Conservation (phyloP, 2,888 invertebrate species). For the Acleris holmiana region DNA sequence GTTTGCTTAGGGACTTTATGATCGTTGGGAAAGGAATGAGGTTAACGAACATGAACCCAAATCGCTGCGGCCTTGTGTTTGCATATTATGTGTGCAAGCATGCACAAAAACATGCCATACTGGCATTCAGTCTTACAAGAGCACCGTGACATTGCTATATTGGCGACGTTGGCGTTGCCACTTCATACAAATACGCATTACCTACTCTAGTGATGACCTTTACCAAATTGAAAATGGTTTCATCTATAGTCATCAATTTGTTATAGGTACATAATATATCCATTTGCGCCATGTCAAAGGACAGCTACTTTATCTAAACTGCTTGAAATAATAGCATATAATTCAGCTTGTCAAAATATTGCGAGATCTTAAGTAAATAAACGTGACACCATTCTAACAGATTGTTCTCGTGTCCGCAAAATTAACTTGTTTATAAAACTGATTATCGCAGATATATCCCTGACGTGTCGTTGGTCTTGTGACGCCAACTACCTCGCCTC, state of each 20-base stretch:
- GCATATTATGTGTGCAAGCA: too few relatives aligned
- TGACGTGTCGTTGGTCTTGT: conserved; percentile 18
- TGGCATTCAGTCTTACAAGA: too few relatives aligned
- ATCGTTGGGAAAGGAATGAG: background rate
- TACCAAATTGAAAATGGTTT: background rate
- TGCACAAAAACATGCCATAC: too few relatives aligned
- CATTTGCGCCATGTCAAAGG: conserved; percentile 13
- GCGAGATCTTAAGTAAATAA: conserved; percentile 27
- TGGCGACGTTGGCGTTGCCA: too few relatives aligned
- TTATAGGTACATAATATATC: too few relatives aligned
- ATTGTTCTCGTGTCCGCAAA: conserved; percentile 29
- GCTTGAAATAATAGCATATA: conserved; percentile 15
- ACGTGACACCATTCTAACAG: conserved; percentile 26
- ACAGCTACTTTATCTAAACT: conserved; percentile 21
- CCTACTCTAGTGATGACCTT: too few relatives aligned
- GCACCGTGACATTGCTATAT: too few relatives aligned
- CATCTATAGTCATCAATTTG: background rate
- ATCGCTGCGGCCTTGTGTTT: too few relatives aligned
- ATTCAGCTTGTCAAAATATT: conserved; percentile 26
- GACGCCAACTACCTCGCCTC: conserved; percentile 29
- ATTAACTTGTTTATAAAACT: conserved; percentile 35
- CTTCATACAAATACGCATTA: too few relatives aligned
- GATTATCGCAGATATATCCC: conserved; percentile 34
- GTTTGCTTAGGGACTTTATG: background rate
- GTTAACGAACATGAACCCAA: background rate